phyloP scores from a whole-genome alignment of 2,888 invertebrate species.

The Chymomyza procnemis region DNA sequence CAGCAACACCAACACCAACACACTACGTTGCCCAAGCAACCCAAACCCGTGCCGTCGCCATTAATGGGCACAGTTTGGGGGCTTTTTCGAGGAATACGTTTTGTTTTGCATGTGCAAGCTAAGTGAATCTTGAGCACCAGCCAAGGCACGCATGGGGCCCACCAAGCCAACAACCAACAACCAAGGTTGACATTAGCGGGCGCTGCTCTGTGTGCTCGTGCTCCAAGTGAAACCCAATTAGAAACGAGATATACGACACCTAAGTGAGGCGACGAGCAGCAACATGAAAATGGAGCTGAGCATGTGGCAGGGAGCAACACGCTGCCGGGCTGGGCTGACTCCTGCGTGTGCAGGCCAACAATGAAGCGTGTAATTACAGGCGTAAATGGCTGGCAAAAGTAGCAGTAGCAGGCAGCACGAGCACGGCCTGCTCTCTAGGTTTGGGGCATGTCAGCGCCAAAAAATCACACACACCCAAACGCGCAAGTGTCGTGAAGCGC shows the following conservation, averaged over 20 bases:
- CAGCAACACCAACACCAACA: constrained; percentile 33
- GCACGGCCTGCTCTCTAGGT: background rate
- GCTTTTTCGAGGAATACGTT: constrained; percentile 46
- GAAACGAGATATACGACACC: constrained; percentile 74
- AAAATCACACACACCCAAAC: constrained; percentile 53
- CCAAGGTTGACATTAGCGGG: constrained; percentile 68
- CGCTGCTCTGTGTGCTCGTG: constrained; percentile 37
- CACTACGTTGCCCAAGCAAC: constrained; percentile 1
- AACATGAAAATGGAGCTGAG: constrained; percentile 65
- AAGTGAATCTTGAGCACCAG: constrained; percentile 63
- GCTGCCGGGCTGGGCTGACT: constrained; percentile 13
- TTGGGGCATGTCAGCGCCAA: constrained; percentile 28
- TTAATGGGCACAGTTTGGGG: background rate
- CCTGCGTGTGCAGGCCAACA: constrained; percentile 64
- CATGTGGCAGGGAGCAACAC: constrained; percentile 26
- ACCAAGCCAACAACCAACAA: constrained; percentile 12
- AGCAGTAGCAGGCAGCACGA: constrained; percentile 32
- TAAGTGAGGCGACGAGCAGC: constrained; percentile 72
- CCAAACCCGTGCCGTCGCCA: background rate
- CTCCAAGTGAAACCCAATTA: constrained; percentile 69
- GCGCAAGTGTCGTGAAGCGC: too few species aligned
- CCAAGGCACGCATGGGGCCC: constrained; percentile 36
- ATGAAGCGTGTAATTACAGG: constrained; percentile 79
- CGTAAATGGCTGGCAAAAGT: constrained; percentile 63
- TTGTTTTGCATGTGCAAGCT: constrained; percentile 72